Evolutionary conservation across 2,113 vertebrate species (phyloP).

Genomic region (Bostrychus sinensis): DNA sequence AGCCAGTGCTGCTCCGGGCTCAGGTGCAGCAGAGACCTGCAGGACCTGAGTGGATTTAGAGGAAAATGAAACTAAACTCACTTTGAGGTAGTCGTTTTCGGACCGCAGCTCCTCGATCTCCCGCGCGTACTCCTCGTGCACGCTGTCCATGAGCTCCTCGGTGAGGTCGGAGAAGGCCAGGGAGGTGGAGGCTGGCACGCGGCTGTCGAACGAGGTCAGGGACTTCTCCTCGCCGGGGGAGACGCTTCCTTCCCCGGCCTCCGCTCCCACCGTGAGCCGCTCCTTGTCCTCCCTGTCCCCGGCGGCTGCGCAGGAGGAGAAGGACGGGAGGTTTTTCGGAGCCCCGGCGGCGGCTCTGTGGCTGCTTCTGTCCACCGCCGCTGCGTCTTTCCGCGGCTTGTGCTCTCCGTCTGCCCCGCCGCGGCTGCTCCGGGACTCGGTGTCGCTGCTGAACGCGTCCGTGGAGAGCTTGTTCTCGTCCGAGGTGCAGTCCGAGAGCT

Average conservation of each 20-base stretch:
- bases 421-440: slow-evolving; percentile 81
- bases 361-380: background rate
- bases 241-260: slow-evolving; percentile 76
- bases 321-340: background rate
- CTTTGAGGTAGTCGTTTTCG: slow-evolving; percentile 98
- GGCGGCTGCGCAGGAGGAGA: background rate
- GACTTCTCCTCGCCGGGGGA: slow-evolving; percentile 86
- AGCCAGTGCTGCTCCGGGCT: too few species aligned
- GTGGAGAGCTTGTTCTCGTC: slow-evolving; percentile 87
- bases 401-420: slow-evolving; percentile 65
- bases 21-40: too few species aligned
- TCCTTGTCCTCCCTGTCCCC: slow-evolving; percentile 75
- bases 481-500: slow-evolving; percentile 92
- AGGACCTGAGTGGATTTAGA: too few species aligned
- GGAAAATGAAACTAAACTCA: slow-evolving; percentile 65
- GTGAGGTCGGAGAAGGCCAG: slow-evolving; percentile 96
- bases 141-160: slow-evolving; percentile 91
- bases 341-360: background rate
- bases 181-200: slow-evolving; percentile 90
- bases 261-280: slow-evolving; percentile 63
- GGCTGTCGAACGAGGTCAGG: slow-evolving; percentile 85
- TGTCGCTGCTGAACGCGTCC: slow-evolving; percentile 85
- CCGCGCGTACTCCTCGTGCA: slow-evolving; percentile 87
- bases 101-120: slow-evolving; percentile 96
- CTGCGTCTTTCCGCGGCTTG: slow-evolving; percentile 48